phyloP scores from a whole-genome alignment of 2,113 vertebrate species.

The Saccopteryx bilineata region DNA sequence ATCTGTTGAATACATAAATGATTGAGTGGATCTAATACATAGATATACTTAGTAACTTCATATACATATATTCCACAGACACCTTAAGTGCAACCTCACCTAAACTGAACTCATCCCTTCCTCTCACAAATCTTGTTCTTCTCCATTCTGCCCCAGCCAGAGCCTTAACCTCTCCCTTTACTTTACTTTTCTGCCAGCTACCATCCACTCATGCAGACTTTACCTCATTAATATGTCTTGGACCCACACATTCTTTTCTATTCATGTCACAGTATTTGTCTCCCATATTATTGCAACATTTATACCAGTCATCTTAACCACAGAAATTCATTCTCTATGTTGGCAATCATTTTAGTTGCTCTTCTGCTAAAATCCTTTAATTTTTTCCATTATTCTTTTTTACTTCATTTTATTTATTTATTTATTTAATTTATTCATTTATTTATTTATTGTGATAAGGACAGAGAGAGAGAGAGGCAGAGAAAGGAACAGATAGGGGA shows the following conservation, averaged over 20 bases:
- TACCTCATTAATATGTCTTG: neutral
- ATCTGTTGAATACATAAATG: neutral
- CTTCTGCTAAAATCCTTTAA: neutral
- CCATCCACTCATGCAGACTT: neutral
- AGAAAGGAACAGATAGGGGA: too few species aligned
- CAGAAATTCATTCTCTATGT: neutral
- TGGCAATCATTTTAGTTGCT: neutral
- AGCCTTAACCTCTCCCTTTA: neutral
- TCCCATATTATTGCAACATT: neutral
- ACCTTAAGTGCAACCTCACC: slow-evolving; percentile 15
- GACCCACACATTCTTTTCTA: neutral
- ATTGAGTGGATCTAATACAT: neutral
- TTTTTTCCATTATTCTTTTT: neutral
- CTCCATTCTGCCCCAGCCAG: neutral
- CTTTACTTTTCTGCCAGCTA: neutral
- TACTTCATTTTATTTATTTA: too few species aligned
- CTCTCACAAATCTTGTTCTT: neutral
- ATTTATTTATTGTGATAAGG: too few species aligned
- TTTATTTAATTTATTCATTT: too few species aligned
- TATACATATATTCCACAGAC: neutral
- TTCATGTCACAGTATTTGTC: neutral
- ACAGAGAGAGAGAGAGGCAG: too few species aligned
- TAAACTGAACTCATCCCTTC: neutral
- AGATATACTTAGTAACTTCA: neutral
- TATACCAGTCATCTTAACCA: neutral